A percentile compares a stretch with the other conserved stretches of the same genome.
phyloP scores from a whole-genome alignment of 2,113 vertebrate genomes.

The Mobula hypostoma region DNA sequence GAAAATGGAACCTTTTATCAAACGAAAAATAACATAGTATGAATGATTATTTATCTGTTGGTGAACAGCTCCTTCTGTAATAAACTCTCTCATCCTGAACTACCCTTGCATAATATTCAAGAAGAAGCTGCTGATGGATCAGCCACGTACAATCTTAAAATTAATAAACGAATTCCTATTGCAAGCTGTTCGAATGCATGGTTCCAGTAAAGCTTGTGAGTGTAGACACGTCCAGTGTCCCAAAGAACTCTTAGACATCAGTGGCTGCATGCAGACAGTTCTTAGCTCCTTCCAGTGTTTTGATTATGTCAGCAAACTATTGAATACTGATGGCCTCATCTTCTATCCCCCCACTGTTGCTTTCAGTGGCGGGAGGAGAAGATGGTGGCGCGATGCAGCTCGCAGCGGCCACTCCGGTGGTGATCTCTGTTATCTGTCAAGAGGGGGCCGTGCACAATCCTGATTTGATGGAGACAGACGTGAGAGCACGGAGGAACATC shows the following conservation, averaged over 20 bases:
- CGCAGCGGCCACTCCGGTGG: too few species aligned
- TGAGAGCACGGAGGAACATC: too few species aligned
- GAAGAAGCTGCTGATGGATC: background rate
- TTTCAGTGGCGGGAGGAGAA: background rate
- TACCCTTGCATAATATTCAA: background rate
- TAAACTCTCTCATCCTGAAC: background rate
- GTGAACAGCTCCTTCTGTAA: background rate
- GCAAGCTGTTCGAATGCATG: background rate
- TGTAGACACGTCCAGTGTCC: background rate
- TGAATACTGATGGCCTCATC: background rate
- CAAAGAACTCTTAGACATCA: background rate
- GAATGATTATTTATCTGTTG: background rate
- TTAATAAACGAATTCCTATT: background rate
- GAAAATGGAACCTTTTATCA: background rate
- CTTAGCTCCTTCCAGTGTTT: background rate
- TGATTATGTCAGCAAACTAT: background rate
- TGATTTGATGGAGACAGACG: too few species aligned
- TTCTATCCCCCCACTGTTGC: too few species aligned
- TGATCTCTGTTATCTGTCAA: too few species aligned
- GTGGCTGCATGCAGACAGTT: background rate
- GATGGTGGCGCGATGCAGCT: too few species aligned
- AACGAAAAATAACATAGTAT: background rate
- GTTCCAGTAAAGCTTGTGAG: background rate
- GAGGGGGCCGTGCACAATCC: too few species aligned
- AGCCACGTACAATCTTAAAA: background rate